A percentile compares a stretch with the other conserved stretches of the same genome.
Evolutionary conservation across 2,888 invertebrate species (phyloP).

Genomic region (Boloria euphrosyne): DNA sequence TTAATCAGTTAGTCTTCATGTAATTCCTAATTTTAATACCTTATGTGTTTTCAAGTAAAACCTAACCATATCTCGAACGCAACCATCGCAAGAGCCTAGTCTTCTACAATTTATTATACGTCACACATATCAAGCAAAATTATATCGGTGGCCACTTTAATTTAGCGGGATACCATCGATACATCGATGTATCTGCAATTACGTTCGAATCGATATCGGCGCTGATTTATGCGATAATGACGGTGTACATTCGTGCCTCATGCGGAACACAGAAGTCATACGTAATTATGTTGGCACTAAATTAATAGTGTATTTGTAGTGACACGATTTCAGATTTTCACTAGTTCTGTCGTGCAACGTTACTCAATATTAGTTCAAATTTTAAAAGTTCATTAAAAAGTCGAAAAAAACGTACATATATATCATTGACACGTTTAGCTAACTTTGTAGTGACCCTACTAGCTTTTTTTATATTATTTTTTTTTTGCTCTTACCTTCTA

Average conservation of each 20-base stretch:
- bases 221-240: constrained; percentile 77
- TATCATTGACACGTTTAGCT: too few species aligned
- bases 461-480: too few species aligned
- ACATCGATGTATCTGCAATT: constrained; percentile 63
- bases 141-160: constrained; percentile 59
- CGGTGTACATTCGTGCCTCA: constrained; percentile 52
- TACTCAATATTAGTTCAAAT: too few species aligned
- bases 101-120: constrained; percentile 58
- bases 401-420: too few species aligned
- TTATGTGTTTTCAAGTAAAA: neutral
- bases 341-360: too few species aligned
- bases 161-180: constrained; percentile 55
- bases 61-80: neutral
- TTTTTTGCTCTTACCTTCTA: too few species aligned
- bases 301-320: constrained; percentile 29
- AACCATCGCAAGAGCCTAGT: constrained; percentile 41
- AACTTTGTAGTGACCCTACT: too few species aligned
- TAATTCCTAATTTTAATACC: too few species aligned
- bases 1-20: too few species aligned
- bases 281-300: constrained; percentile 42
- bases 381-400: too few species aligned
- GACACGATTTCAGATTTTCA: neutral
- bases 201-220: constrained; percentile 54
- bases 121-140: constrained; percentile 66
- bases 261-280: constrained; percentile 57